phyloP scores from a whole-genome alignment of 2,888 invertebrate genomes.

The Drosophila merina region DNA sequence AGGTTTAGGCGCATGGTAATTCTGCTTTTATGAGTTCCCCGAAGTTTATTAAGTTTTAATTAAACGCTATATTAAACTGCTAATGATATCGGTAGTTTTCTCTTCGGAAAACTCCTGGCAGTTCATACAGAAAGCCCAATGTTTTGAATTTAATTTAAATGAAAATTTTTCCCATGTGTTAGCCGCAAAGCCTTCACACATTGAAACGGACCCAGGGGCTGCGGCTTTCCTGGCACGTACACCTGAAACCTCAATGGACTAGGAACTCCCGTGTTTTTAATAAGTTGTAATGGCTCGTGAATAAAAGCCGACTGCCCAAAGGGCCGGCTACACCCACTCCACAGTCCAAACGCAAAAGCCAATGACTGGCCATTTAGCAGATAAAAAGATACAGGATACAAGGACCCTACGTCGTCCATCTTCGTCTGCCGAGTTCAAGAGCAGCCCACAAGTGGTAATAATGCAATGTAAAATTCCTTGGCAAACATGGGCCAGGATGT shows the following conservation, averaged over 20 bases:
- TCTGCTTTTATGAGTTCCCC: neutral
- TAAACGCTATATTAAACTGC: neutral
- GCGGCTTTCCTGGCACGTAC: conserved; percentile 30
- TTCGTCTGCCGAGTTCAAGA: conserved; percentile 20
- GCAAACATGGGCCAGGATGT: conserved; percentile 33
- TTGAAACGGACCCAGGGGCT: conserved; percentile 5
- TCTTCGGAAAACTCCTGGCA: neutral
- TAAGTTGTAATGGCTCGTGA: conserved; percentile 8
- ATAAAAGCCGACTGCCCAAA: conserved; percentile 11
- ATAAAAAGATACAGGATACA: neutral
- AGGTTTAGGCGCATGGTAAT: neutral
- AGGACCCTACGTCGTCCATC: neutral
- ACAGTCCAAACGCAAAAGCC: neutral
- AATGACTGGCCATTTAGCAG: neutral
- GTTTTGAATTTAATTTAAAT: neutral
- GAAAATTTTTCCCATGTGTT: too few species aligned
- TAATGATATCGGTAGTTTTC: neutral
- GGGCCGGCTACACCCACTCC: too few species aligned
- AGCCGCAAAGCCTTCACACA: conserved; percentile 10
- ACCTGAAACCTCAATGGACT: conserved; percentile 8
- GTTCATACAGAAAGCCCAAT: neutral
- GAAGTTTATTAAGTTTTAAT: conserved; percentile 1
- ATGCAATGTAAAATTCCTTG: conserved; percentile 40
- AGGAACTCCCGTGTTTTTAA: neutral
- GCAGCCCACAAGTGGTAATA: conserved; percentile 40